Evolutionary conservation across 2,888 invertebrate genomes (phyloP), one percentile per base, ranked within the genome.

Genomic region (Erynnis tages): DNA sequence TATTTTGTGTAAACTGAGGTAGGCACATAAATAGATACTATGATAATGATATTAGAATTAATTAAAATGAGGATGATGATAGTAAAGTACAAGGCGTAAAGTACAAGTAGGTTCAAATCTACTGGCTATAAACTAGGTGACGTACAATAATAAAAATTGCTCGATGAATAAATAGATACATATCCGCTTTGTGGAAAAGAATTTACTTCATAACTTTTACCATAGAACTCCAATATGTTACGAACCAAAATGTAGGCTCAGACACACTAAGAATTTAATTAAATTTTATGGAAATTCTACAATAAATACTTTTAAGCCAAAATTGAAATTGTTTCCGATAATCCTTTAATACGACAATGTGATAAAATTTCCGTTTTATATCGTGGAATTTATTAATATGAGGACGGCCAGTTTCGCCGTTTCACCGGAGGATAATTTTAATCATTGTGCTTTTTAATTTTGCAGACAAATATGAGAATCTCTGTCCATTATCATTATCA

Each of bases 281-380:
- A 38, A 19, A 44, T 32, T 32, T 8, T 23, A 32, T 32, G 13
- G 14, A 32, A 44, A 44, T 32, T 32, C 30, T 21, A 21, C 13
- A 32, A 13, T 29, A 30, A 32, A 44, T 44, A 32, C 21, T 32
- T 32, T 32, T 5, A 44, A 44, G 21, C 44, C 44, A 32, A 32
- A 44, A 32, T 44, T 32, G 21, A 32, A 44, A 44, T 21, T 32
- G 44, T 32, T 44, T 23, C 14, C 13, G 29, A 43, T 43, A 43
- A 29, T 30, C 43, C 43, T n/a, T 30, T 43, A 29, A 41, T 41
- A 41, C 41, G 41, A 27, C 27, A 41, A 14, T 27, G 27, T 25
- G 43, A 43, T 43, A 29, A 30, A 43, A 27, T 43, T 43, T 17
- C 19, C 27, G 2, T 43, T 30, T 30, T 43, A 43, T 29, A 43